phyloP scores from a whole-genome alignment of 2,797 vertebrate species.

The Botia kubotai region DNA sequence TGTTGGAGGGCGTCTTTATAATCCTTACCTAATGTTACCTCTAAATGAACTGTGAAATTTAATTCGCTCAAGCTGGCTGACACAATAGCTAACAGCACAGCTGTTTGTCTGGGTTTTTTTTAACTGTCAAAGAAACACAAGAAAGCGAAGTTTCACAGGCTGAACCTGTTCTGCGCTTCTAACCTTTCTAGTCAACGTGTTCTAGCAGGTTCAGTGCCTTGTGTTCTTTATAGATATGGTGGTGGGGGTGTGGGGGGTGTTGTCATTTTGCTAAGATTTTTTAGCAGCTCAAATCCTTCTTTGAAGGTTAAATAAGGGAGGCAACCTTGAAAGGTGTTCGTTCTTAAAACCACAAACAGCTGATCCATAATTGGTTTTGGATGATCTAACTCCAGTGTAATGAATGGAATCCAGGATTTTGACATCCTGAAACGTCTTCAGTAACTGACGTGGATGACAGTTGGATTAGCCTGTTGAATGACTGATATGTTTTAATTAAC shows the following conservation, averaged over 20 bases:
- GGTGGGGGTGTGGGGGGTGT: too few relatives aligned
- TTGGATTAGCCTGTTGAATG: not conserved
- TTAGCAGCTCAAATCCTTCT: not conserved
- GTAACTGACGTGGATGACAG: not conserved
- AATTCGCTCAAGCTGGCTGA: not conserved
- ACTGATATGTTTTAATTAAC: not conserved
- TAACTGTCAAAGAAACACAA: conserved; percentile 38
- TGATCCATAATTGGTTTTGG: not conserved
- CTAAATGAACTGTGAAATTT: conserved; percentile 25
- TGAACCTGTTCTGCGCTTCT: conserved; percentile 41
- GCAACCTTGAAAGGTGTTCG: not conserved
- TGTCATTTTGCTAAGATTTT: not conserved
- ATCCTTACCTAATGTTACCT: conserved; percentile 19
- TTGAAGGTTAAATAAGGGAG: not conserved
- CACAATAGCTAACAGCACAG: conserved; percentile 17
- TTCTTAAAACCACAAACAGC: not conserved
- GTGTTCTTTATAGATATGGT: conserved; percentile 6
- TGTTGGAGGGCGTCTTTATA: not conserved
- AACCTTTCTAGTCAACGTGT: conserved; percentile 2
- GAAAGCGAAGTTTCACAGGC: conserved; percentile 31
- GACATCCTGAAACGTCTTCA: not conserved
- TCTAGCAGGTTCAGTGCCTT: conserved; percentile 27
- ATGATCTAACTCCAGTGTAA: not conserved
- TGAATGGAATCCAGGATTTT: not conserved
- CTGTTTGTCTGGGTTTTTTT: not conserved